phyloP scores from a whole-genome alignment of 2,797 vertebrate species.

The Sebastes matsubarae region DNA sequence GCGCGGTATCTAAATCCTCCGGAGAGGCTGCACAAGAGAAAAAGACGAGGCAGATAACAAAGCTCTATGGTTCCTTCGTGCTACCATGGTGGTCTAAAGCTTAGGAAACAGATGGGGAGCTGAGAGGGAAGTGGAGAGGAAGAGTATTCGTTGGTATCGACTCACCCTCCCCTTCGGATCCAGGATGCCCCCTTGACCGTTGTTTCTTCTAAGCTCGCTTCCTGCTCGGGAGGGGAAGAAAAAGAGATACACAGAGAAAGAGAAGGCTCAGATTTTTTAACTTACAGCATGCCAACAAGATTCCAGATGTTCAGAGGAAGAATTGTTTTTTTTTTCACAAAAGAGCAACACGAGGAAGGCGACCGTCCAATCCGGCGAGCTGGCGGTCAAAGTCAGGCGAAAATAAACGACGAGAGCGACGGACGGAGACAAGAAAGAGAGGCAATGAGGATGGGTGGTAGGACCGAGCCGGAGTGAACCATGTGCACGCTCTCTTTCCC shows the following conservation, averaged over 20 bases:
- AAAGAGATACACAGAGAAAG: slow-evolving; percentile 43
- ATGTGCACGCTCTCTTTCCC: slow-evolving; percentile 68
- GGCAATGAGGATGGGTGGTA: slow-evolving; percentile 63
- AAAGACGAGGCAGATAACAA: slow-evolving; percentile 47
- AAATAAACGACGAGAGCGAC: slow-evolving; percentile 27
- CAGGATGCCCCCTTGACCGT: slow-evolving; percentile 58
- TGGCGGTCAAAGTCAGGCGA: slow-evolving; percentile 1
- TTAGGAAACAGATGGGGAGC: slow-evolving; percentile 61
- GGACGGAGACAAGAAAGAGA: slow-evolving; percentile 36
- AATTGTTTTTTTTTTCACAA: not conserved
- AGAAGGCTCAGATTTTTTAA: slow-evolving; percentile 63
- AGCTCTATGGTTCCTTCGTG: slow-evolving; percentile 40
- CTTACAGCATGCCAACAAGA: slow-evolving; percentile 46
- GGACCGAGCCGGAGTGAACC: slow-evolving; percentile 70
- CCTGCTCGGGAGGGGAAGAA: slow-evolving; percentile 67
- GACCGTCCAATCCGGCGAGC: slow-evolving; percentile 11
- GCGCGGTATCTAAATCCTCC: slow-evolving; percentile 13
- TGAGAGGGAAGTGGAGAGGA: slow-evolving; percentile 58
- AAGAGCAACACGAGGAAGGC: slow-evolving; percentile 15
- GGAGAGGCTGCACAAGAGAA: slow-evolving; percentile 13
- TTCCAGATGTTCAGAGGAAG: slow-evolving; percentile 23
- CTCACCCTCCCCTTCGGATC: slow-evolving; percentile 73
- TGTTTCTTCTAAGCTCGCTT: slow-evolving; percentile 50
- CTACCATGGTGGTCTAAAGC: slow-evolving; percentile 65
- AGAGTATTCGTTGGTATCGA: slow-evolving; percentile 55